Evolutionary conservation across 2,113 vertebrate genomes (phyloP).

Genomic region (Hucho hucho): DNA sequence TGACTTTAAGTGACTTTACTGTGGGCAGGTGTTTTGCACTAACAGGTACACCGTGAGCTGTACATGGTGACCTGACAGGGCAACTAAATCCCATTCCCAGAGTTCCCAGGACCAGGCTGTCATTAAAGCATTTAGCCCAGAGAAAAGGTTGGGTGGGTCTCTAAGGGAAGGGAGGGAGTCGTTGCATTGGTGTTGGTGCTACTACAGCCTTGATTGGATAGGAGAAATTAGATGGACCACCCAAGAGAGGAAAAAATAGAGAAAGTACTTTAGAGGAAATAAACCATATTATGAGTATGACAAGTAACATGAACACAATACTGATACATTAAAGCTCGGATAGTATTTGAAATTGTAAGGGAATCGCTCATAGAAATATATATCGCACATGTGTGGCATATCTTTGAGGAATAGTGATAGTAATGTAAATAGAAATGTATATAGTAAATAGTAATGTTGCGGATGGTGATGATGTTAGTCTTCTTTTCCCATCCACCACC

Average conservation of each 20-base stretch:
- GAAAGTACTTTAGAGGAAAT: too few relatives aligned
- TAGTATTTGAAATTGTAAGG: too few relatives aligned
- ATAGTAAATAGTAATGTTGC: too few relatives aligned
- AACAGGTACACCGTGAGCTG: slow-evolving; percentile 58
- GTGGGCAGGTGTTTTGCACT: slow-evolving; percentile 56
- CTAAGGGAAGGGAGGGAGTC: neutral
- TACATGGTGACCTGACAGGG: slow-evolving; percentile 55
- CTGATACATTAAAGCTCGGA: too few relatives aligned
- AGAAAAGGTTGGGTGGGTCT: slow-evolving; percentile 32
- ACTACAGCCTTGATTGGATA: slow-evolving; percentile 49
- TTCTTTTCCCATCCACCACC: neutral
- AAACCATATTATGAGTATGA: too few relatives aligned
- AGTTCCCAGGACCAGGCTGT: slow-evolving; percentile 40
- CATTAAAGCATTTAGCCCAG: slow-evolving; percentile 63
- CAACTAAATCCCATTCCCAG: slow-evolving; percentile 63
- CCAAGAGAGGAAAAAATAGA: too few relatives aligned
- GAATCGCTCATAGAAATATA: too few relatives aligned
- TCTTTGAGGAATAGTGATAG: too few relatives aligned
- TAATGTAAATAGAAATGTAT: too few relatives aligned
- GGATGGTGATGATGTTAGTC: neutral
- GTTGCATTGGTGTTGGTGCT: slow-evolving; percentile 8
- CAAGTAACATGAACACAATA: too few relatives aligned
- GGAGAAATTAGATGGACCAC: slow-evolving; percentile 60
- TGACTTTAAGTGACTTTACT: slow-evolving; percentile 48
- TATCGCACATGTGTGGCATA: too few relatives aligned